Percentiles rank a stretch among this genome's conserved stretches.
phyloP scores from a whole-genome alignment of 1,140 invertebrate species.

The Phthorimaea operculella region DNA sequence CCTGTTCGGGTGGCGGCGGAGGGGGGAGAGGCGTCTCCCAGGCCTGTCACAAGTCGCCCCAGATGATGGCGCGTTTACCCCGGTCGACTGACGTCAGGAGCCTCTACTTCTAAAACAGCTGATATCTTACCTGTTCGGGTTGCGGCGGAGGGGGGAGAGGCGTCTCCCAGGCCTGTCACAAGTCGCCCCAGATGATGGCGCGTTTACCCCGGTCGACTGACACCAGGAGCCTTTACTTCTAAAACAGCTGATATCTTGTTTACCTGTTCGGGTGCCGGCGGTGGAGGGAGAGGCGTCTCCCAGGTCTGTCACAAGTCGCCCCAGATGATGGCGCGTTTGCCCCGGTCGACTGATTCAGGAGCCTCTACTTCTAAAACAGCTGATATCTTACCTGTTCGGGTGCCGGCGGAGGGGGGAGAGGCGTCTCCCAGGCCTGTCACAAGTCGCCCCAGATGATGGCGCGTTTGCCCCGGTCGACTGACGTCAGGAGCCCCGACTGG shows the following conservation, averaged over 20 bases:
- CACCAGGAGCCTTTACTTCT: too few relatives aligned
- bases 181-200: too few relatives aligned
- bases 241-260: too few relatives aligned
- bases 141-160: too few relatives aligned
- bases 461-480: slow-evolving; percentile 87
- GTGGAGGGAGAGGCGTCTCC: not conserved
- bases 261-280: not conserved
- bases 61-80: slow-evolving; percentile 85
- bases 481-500: slow-evolving; percentile 84
- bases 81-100: slow-evolving; percentile 92
- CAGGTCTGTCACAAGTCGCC: slow-evolving; percentile 69
- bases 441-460: slow-evolving; percentile 87
- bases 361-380: too few relatives aligned
- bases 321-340: slow-evolving; percentile 89
- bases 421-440: slow-evolving; percentile 52
- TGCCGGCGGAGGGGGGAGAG: slow-evolving; percentile 19
- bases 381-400: slow-evolving; percentile 28
- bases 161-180: too few relatives aligned
- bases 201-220: too few relatives aligned
- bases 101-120: too few relatives aligned
- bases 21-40: slow-evolving; percentile 4
- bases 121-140: too few relatives aligned
- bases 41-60: slow-evolving; percentile 75
- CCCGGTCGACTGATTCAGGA: slow-evolving; percentile 89
- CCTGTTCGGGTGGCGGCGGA: not conserved